Base-by-base conservation (phyloP, 2,113 vertebrate species). In the Planiliza haematocheilus region DNA sequence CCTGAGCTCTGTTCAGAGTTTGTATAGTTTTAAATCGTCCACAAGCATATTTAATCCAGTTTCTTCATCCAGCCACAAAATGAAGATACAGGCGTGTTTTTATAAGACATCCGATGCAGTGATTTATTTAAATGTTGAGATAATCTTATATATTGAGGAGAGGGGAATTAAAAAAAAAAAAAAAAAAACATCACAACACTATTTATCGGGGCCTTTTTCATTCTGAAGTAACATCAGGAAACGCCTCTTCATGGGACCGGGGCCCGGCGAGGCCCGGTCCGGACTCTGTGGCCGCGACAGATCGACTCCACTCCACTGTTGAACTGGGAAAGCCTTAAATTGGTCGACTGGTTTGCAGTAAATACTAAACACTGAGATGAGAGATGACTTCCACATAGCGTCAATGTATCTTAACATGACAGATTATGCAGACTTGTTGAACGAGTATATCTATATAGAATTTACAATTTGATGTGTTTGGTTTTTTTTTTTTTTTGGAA, bases 381-480 rank as follows among this genome's bases (percentile, higher is more conserved):
- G 24, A 55, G 62, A 42, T 48, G 79, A 86, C 74, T 86, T 76
- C 77, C 77, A 78, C 70, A 14, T 73, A 74, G 77, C 66, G 65
- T 82, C 70, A 83, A 72, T 87, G 81, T 84, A 82, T 89, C 80
- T 77, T 5, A 84, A 87, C 61, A 77, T 86, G 86, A 86, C 72
- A 79, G 85, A 86, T 74, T 90, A 89, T 85, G 76, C 86, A 91
- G 86, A 89, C 86, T 88, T 92, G 86, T 91, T 88, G 84, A 91
- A 71, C 67, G 43, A 78, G 70, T 91, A 87, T 86, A 88, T 89
- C 83, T 84, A 86, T 90, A 84, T 93, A 94, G 88, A 93, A 93
- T 94, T 93, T 94, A 84, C 37, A 93, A 92, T 91, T 94, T 93
- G 93, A 93, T 94, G 94, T 95, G 94, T 93, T 30, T 30, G 24